phyloP scores from a whole-genome alignment of 2,888 invertebrate genomes.

The Nemurella pictetii region DNA sequence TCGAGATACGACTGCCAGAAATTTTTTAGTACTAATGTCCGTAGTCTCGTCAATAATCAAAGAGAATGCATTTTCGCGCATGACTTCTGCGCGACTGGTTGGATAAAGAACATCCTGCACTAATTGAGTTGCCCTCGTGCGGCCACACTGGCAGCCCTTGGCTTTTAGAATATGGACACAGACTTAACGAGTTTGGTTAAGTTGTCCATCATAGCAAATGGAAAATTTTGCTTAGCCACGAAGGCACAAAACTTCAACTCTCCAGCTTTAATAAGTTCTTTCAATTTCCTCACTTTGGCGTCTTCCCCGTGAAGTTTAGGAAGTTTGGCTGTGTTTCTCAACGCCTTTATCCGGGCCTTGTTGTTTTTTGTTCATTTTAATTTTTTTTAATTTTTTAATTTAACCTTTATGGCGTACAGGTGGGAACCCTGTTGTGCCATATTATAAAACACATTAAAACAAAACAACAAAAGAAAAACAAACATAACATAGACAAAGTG shows the following conservation, averaged over 20 bases:
- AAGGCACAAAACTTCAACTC: constrained; percentile 43
- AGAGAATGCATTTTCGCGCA: constrained; percentile 41
- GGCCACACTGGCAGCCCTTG: constrained; percentile 40
- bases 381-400: not conserved
- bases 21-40: constrained; percentile 44
- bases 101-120: constrained; percentile 42
- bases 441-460: too few species aligned
- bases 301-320: not conserved
- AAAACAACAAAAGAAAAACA: too few species aligned
- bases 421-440: not conserved
- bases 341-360: not conserved
- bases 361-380: not conserved
- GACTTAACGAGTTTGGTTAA: constrained; percentile 41
- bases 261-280: constrained; percentile 37
- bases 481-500: not conserved
- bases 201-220: constrained; percentile 43
- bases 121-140: constrained; percentile 43
- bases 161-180: constrained; percentile 44
- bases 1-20: constrained; percentile 44
- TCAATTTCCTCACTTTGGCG: not conserved
- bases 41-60: constrained; percentile 46
- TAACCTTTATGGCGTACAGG: not conserved
- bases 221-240: constrained; percentile 43
- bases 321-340: not conserved
- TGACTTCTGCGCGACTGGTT: constrained; percentile 39